Percentiles rank a stretch among this genome's conserved stretches.
These are phyloP conservation scores for Epinephelus fuscoguttatus DNA, from an alignment of 2,113 vertebrate genomes.

Conservation along the genomic window DNA sequence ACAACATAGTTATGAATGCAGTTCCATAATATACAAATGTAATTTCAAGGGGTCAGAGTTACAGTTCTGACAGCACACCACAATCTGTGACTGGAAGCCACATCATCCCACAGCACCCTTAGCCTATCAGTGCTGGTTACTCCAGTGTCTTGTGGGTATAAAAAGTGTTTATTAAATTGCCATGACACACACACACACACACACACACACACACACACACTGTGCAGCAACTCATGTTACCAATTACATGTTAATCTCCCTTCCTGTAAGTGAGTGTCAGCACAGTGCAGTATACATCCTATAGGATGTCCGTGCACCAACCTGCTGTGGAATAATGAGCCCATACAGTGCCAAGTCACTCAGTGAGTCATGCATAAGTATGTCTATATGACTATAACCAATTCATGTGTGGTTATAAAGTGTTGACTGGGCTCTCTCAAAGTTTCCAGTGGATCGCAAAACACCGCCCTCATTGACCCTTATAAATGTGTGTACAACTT, in stretches of 20 bases:
- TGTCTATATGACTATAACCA: not conserved
- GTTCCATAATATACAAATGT: too few species aligned
- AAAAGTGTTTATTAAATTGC: too few species aligned
- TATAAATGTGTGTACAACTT: not conserved
- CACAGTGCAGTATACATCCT: too few species aligned
- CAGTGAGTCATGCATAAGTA: slow-evolving; percentile 37
- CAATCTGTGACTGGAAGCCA: not conserved
- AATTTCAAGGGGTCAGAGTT: too few species aligned
- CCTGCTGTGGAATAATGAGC: slow-evolving; percentile 66
- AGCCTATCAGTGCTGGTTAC: not conserved
- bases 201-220: slow-evolving; percentile 2
- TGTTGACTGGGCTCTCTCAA: slow-evolving; percentile 11
- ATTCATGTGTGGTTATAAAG: not conserved
- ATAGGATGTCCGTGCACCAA: slow-evolving; percentile 54
- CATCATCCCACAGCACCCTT: not conserved
- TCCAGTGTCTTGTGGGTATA: not conserved
- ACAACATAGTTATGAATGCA: too few species aligned
- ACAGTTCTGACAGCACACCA: not conserved
- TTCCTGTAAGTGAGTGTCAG: slow-evolving; percentile 65
- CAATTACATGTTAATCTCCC: slow-evolving; percentile 62
- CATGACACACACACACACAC: not conserved
- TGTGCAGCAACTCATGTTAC: slow-evolving; percentile 48
- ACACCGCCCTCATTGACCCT: not conserved
- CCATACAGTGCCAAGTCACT: slow-evolving; percentile 8
- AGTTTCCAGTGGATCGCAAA: not conserved